Percentiles rank a stretch among this genome's conserved stretches.
Conservation (phyloP, 92 coral and sea anemone genomes). For the Porites evermanni region DNA sequence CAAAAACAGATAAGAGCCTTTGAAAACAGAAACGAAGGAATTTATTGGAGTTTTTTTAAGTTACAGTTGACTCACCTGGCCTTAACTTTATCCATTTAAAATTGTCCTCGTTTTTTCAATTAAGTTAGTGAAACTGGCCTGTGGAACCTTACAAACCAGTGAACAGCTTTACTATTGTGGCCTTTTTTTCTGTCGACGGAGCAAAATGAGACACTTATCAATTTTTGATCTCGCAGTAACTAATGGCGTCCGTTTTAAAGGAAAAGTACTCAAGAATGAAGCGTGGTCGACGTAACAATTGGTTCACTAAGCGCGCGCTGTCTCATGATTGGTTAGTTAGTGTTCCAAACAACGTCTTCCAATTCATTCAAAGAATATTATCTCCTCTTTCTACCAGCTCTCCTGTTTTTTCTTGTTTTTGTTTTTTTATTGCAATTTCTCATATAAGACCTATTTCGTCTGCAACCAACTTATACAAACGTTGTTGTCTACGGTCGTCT, state of each 20-base stretch:
- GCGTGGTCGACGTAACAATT: neutral
- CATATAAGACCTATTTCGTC: too few species aligned
- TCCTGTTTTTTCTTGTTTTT: neutral
- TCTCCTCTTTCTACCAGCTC: neutral
- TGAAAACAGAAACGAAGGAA: neutral
- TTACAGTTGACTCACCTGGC: neutral
- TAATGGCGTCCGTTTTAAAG: neutral
- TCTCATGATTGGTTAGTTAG: neutral
- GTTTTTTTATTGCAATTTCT: too few species aligned
- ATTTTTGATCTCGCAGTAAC: neutral
- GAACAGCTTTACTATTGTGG: neutral
- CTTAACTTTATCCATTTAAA: neutral
- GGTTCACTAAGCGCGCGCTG: neutral
- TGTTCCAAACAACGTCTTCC: neutral
- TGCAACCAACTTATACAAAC: neutral
- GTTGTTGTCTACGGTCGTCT: neutral
- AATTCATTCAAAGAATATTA: neutral
- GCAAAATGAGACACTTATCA: too few species aligned
- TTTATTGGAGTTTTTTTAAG: neutral
- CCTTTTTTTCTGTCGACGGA: neutral
- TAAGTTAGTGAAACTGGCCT: neutral
- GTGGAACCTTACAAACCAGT: neutral
- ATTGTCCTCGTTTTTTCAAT: neutral
- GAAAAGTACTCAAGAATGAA: slow-evolving; percentile 8
- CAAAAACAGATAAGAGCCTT: neutral